These are phyloP conservation scores for Micrasema longulum DNA, from an alignment of 1,140 invertebrate species.

Conservation along the genomic window DNA sequence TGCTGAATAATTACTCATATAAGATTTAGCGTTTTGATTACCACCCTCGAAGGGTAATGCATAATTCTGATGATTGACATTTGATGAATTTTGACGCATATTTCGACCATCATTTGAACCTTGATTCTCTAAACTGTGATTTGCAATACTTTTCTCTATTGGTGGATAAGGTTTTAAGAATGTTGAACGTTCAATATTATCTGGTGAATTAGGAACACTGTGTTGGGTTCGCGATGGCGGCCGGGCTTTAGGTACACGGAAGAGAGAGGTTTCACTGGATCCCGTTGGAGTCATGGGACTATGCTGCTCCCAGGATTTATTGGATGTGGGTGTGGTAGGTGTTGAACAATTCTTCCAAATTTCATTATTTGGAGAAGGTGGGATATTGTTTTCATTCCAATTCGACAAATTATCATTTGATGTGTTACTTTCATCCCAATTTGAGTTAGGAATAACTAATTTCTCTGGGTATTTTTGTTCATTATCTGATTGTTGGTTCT, in stretches of 20 bases:
- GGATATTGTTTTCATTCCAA: constrained; percentile 58
- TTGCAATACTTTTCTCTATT: constrained; percentile 60
- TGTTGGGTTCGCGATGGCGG: constrained; percentile 72
- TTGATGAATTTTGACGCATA: constrained; percentile 55
- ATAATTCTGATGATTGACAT: constrained; percentile 60
- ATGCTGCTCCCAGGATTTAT: constrained; percentile 49
- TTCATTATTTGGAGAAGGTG: constrained; percentile 42
- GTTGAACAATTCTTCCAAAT: constrained; percentile 47
- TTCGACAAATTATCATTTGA: constrained; percentile 56
- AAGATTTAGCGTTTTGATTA: constrained; percentile 60
- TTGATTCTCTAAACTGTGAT: constrained; percentile 62
- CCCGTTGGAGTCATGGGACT: constrained; percentile 42
- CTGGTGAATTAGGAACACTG: constrained; percentile 58
- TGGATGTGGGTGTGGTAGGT: constrained; percentile 44
- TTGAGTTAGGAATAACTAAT: constrained; percentile 49
- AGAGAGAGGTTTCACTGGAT: constrained; percentile 69
- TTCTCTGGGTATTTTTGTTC: constrained; percentile 60
- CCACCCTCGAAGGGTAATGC: constrained; percentile 63
- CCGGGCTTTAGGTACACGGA: constrained; percentile 75
- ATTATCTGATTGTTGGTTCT: constrained; percentile 34
- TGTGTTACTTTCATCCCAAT: constrained; percentile 47
- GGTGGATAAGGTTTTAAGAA: constrained; percentile 70
- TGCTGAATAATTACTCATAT: constrained; percentile 58
- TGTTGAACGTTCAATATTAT: constrained; percentile 63
- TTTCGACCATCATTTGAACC: constrained; percentile 62